Conservation (phyloP, 1,140 invertebrate genomes). For the Archivesica marissinica region DNA sequence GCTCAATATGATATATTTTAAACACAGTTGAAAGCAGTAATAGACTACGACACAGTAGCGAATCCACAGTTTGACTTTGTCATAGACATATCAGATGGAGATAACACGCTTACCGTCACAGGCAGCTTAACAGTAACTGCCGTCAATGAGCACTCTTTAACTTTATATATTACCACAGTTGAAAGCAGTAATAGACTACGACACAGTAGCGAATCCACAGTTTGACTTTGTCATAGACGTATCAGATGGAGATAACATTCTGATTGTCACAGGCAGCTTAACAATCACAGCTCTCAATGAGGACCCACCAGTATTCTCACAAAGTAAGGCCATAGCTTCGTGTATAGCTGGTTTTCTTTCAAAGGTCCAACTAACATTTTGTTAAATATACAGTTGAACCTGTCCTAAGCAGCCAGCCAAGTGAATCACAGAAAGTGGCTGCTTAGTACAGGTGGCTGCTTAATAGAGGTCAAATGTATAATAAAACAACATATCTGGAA, state of each 20-base stretch:
- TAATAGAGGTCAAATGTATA: too few relatives aligned
- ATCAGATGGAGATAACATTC: slow-evolving; percentile 65
- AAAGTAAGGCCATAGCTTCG: slow-evolving; percentile 38
- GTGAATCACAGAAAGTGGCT: too few relatives aligned
- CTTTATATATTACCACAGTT: too few relatives aligned
- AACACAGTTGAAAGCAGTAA: slow-evolving; percentile 52
- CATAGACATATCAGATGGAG: slow-evolving; percentile 70
- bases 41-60: slow-evolving; percentile 72
- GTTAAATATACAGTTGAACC: too few relatives aligned
- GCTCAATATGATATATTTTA: too few relatives aligned
- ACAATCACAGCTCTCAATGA: slow-evolving; percentile 72
- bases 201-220: slow-evolving; percentile 61
- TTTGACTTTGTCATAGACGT: slow-evolving; percentile 71
- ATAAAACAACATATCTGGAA: too few relatives aligned
- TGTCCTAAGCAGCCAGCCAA: too few relatives aligned
- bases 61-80: slow-evolving; percentile 66
- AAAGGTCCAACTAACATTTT: too few relatives aligned
- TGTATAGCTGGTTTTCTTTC: too few relatives aligned
- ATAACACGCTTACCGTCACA: slow-evolving; percentile 55
- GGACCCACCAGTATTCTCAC: slow-evolving; percentile 65
- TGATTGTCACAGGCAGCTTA: slow-evolving; percentile 65
- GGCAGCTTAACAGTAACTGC: slow-evolving; percentile 66
- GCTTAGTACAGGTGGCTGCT: too few relatives aligned
- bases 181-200: slow-evolving; percentile 68
- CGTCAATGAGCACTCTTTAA: too few relatives aligned